Conservation (phyloP, 2,888 invertebrate species). For the Leucoptera coffeella region DNA sequence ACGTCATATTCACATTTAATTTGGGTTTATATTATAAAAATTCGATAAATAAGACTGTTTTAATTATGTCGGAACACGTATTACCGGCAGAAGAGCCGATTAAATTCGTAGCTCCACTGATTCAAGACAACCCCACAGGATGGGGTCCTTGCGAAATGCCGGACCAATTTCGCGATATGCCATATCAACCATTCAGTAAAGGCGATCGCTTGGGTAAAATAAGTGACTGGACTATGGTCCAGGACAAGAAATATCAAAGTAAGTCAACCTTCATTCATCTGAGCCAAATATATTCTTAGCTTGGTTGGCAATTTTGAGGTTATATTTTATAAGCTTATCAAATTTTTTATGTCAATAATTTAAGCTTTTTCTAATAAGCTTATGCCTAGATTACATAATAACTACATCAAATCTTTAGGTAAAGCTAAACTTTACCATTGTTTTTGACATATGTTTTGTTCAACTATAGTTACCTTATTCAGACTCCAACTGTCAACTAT, state of each 20-base stretch:
- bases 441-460: no score
- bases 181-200: slow-evolving; percentile 98
- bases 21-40: not conserved
- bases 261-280: slow-evolving; percentile 38
- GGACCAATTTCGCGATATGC: slow-evolving; percentile 92
- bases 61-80: slow-evolving; percentile 42
- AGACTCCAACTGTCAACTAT: no score
- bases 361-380: no score
- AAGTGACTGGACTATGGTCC: slow-evolving; percentile 96
- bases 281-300: not conserved
- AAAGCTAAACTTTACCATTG: no score
- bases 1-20: no score
- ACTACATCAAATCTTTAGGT: no score
- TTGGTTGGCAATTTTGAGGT: slow-evolving; percentile 5
- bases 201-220: slow-evolving; percentile 98
- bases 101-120: slow-evolving; percentile 65
- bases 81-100: slow-evolving; percentile 55
- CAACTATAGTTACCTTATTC: no score
- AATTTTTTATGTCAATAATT: no score
- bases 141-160: slow-evolving; percentile 97
- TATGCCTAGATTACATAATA: no score
- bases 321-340: slow-evolving; percentile 2
- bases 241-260: slow-evolving; percentile 92
- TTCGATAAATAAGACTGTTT: slow-evolving; percentile 3
- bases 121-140: slow-evolving; percentile 82